phyloP scores from a whole-genome alignment of 2,113 vertebrate genomes.

The Pithys albifrons region DNA sequence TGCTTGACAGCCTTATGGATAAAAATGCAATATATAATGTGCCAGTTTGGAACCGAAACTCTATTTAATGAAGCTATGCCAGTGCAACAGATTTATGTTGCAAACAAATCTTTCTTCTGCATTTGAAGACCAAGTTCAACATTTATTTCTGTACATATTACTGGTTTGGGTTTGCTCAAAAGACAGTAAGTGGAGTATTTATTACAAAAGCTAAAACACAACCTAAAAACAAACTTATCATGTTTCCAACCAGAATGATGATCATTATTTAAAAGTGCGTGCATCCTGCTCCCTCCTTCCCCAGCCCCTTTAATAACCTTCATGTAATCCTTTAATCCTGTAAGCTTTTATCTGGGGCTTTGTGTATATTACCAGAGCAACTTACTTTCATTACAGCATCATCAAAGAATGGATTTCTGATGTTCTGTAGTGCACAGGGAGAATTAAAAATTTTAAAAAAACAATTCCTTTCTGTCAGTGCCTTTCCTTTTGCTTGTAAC shows the following conservation, averaged over 20 bases:
- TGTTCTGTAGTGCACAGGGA: slow-evolving; percentile 17
- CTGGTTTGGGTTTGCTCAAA: background rate
- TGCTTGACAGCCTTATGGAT: background rate
- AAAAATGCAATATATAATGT: background rate
- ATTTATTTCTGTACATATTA: background rate
- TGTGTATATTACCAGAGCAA: slow-evolving; percentile 58
- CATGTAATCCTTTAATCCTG: slow-evolving; percentile 67
- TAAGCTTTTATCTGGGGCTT: slow-evolving; percentile 64
- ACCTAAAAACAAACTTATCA: background rate
- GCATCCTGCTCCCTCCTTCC: slow-evolving; percentile 1
- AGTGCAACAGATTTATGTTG: slow-evolving; percentile 4
- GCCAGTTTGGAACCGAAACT: background rate
- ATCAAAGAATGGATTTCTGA: slow-evolving; percentile 58
- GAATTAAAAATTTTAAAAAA: background rate
- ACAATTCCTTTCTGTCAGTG: background rate
- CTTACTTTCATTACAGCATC: slow-evolving; percentile 64
- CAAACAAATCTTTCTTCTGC: slow-evolving; percentile 22
- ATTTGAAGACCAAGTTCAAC: background rate
- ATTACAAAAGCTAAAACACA: background rate
- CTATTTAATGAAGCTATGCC: background rate
- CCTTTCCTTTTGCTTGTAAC: background rate
- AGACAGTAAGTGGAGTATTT: background rate
- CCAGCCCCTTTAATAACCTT: slow-evolving; percentile 50
- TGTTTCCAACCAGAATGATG: background rate
- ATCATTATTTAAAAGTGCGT: background rate